Evolutionary conservation across 2,113 vertebrate genomes (phyloP), one percentile per base, ranked within the genome.

Genomic region (Eulemur rufifrons): DNA sequence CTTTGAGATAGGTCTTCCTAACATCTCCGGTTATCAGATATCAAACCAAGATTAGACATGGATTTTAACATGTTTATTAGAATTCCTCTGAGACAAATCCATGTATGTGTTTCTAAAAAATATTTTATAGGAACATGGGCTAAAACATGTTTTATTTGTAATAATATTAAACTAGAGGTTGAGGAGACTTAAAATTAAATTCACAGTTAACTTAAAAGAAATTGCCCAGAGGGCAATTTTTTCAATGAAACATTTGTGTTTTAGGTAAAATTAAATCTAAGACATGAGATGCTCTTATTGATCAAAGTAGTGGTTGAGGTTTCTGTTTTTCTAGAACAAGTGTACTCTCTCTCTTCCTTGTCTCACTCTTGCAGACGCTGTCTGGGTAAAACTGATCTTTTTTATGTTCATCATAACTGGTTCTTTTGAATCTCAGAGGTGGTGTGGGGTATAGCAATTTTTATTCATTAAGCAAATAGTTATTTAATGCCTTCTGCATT

Each of bases 101-200:
- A 52, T 97, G 88, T 32, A 90, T 97, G 74, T 74, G 66, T 97
- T 98, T 98, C 93, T 97, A 97, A 96, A 97, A 95, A 66, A 61
- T 95, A 80, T 96, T 98, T 98, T 61, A 69, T 91, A 97, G 80
- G 88, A 97, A 97, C 92, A 97, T 94, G 92, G 69, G 85, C 97
- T 94, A 96, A 98, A 94, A 94, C 56, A 64, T 94, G 63, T n/a
- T 97, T 91, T 73, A 88, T 89, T 98, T 98, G 94, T 96, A 98
- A 86, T 74, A 94, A 87, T 84, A 80, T 96, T 91, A 81, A 98
- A 94, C 64, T 5, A 6, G 20, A 69, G 59, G 78, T 95, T 50
- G 5, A 84, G 95, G 96, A 14, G 74, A 97, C 64, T 90, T 97
- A 97, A 98, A 97, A 94, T 96, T 95, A 98, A 95, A 59, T 96